These are phyloP conservation scores for Platorchestia sp. DNA, from an alignment of 1,140 invertebrate species.

Conservation along the genomic window DNA sequence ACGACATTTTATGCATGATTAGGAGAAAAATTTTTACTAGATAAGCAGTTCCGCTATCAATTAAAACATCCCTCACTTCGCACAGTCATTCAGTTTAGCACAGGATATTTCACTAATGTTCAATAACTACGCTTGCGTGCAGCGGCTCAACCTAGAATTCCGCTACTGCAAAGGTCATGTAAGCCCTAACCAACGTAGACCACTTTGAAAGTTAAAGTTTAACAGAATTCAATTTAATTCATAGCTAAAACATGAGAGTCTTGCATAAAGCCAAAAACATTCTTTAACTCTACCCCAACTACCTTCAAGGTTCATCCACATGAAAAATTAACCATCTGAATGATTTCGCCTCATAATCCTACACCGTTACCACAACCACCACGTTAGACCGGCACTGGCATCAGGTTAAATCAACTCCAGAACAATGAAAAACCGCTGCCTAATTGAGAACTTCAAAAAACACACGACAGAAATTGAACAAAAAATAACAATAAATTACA, in stretches of 20 bases:
- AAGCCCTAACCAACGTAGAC: no score
- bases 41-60: not conserved
- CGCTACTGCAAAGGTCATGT: not conserved
- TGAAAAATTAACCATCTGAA: not conserved
- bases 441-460: no score
- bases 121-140: not conserved
- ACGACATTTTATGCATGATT: not conserved
- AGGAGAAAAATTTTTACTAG: not conserved
- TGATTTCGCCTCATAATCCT: no score
- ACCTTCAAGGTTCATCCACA: not conserved
- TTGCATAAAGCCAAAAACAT: not conserved
- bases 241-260: not conserved
- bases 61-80: not conserved
- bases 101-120: not conserved
- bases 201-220: no score
- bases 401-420: no score
- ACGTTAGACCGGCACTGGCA: no score
- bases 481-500: no score
- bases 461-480: no score
- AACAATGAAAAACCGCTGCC: no score
- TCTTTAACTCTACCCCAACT: not conserved
- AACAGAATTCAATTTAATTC: not conserved
- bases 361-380: no score
- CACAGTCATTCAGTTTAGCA: not conserved
- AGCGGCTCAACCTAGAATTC: not conserved